These are phyloP conservation scores for Peromyscus melanophrys DNA, from an alignment of 2,797 vertebrate species.

Conservation along the genomic window DNA sequence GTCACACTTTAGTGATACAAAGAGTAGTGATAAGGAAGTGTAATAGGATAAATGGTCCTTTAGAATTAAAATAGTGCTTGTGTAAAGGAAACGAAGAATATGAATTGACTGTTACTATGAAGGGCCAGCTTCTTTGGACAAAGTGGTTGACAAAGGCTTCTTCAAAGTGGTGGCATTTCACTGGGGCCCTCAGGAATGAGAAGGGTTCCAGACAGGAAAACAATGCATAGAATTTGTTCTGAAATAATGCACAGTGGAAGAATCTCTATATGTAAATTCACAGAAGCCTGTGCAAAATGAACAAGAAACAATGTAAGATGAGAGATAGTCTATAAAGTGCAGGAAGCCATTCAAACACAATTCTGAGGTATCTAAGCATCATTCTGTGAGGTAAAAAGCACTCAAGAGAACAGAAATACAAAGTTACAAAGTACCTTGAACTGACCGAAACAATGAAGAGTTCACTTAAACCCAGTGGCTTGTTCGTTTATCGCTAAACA, in stretches of 20 bases:
- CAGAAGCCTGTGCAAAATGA: not conserved
- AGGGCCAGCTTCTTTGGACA: not conserved
- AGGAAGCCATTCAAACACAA: not conserved
- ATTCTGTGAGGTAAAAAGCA: not conserved
- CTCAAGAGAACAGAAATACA: not conserved
- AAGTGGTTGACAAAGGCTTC: not conserved
- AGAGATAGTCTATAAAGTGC: not conserved
- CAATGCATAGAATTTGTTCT: not conserved
- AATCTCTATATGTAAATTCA: constrained; percentile 3
- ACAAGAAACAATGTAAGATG: not conserved
- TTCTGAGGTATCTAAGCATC: not conserved
- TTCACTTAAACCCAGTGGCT: not conserved
- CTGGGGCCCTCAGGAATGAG: not conserved
- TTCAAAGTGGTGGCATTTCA: not conserved
- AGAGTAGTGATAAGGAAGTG: not conserved
- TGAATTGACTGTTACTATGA: not conserved
- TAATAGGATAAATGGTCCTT: not conserved
- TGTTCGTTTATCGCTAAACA: not conserved
- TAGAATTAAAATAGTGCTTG: not conserved
- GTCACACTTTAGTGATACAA: not conserved
- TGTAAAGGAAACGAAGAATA: not conserved
- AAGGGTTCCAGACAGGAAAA: constrained; percentile 1
- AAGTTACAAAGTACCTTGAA: not conserved
- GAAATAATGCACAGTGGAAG: not conserved
- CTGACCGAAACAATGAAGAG: constrained; percentile 45